Conservation (phyloP, 2,797 vertebrate genomes). For the Cirrhinus mrigala region DNA sequence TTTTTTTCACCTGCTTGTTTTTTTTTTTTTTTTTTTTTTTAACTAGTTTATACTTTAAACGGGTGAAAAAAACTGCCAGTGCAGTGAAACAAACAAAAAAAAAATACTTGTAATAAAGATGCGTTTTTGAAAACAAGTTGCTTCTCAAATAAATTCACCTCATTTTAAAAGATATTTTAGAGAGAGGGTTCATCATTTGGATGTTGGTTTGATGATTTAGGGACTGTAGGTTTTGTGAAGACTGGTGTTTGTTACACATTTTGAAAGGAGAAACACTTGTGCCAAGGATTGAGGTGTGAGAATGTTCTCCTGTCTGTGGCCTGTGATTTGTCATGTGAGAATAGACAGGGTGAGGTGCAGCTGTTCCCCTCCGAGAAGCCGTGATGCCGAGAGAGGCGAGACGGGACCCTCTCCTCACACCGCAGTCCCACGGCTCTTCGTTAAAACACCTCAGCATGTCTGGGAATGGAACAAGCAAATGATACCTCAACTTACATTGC, state of each 20-base stretch:
- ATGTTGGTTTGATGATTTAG: background rate
- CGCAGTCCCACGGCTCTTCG: conserved; percentile 68
- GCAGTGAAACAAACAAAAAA: background rate
- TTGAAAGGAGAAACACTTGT: conserved; percentile 62
- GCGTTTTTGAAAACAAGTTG: background rate
- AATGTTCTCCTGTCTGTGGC: conserved; percentile 66
- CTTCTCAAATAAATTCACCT: background rate
- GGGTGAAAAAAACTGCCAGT: background rate
- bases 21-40: too few relatives aligned
- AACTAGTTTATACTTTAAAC: too few relatives aligned
- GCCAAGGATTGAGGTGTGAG: conserved; percentile 68
- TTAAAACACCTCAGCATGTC: conserved; percentile 72
- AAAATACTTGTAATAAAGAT: background rate
- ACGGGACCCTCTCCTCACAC: conserved; percentile 44
- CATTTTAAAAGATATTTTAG: background rate
- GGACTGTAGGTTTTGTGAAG: background rate
- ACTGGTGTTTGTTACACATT: conserved; percentile 68
- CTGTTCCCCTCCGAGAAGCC: conserved; percentile 71
- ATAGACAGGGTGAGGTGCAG: conserved; percentile 75
- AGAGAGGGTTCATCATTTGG: background rate
- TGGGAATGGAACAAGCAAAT: conserved; percentile 61
- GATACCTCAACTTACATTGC: conserved; percentile 62
- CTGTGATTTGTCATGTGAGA: conserved; percentile 76
- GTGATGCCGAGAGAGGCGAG: background rate
- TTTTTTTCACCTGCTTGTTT: too few relatives aligned